phyloP scores from a whole-genome alignment of 2,113 vertebrate genomes.

The Ceratotherium simum region DNA sequence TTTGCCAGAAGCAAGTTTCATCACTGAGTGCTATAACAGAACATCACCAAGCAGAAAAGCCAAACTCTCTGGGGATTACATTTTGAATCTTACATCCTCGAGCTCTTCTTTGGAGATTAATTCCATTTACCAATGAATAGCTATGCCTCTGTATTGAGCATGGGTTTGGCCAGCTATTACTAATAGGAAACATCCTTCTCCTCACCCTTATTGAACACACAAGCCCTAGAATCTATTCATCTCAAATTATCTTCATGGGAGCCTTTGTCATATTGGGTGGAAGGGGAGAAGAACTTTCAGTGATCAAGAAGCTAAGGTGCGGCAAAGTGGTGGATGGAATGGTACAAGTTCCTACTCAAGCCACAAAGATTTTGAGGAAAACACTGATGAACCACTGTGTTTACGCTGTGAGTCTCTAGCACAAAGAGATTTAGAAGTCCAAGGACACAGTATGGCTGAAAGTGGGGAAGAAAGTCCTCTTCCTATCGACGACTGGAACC shows the following conservation, averaged over 20 bases:
- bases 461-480: neutral
- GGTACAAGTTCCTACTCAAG: neutral
- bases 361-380: neutral
- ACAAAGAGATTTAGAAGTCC: neutral
- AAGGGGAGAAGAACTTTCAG: neutral
- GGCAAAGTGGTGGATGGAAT: neutral
- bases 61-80: conserved; percentile 6
- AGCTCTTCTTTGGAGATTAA: conserved; percentile 26
- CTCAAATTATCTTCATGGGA: neutral
- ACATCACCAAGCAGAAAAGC: conserved; percentile 24
- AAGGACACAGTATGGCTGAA: neutral
- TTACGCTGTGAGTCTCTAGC: neutral
- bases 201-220: neutral
- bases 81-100: neutral
- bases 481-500: neutral
- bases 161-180: neutral
- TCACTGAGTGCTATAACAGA: conserved; percentile 27
- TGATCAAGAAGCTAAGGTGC: neutral
- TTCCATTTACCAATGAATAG: conserved; percentile 30
- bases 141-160: neutral
- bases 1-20: conserved; percentile 37
- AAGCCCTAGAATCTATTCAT: neutral
- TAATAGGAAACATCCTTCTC: neutral
- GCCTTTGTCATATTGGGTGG: neutral
- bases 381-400: neutral